These are phyloP conservation scores for Podilymbus podiceps DNA, from an alignment of 2,113 vertebrate species.

Conservation along the genomic window DNA sequence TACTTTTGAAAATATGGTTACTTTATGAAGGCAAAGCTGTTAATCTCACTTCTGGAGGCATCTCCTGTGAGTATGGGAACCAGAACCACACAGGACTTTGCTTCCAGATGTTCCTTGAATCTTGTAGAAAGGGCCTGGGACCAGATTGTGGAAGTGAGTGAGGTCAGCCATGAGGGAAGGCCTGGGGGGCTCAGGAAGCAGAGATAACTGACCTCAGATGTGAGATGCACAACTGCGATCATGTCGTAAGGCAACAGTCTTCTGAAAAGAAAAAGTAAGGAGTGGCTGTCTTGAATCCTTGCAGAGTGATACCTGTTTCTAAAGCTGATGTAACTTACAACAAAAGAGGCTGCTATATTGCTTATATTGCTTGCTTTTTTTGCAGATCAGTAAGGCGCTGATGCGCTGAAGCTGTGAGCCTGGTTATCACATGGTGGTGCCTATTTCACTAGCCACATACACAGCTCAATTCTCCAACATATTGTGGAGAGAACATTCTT, in stretches of 20 bases:
- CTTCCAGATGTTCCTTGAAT: slow-evolving; percentile 21
- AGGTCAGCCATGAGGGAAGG: slow-evolving; percentile 15
- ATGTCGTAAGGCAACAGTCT: background rate
- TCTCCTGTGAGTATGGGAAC: slow-evolving; percentile 16
- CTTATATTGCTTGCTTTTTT: background rate
- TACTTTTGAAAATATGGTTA: background rate
- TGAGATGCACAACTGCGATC: background rate
- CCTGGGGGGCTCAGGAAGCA: slow-evolving; percentile 19
- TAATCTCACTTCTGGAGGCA: background rate
- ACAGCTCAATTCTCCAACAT: background rate
- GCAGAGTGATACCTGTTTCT: background rate
- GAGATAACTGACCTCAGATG: slow-evolving; percentile 22
- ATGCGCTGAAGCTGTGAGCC: background rate
- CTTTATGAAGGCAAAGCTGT: background rate
- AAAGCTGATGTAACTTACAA: background rate
- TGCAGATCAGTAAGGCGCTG: background rate
- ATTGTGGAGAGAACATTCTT: background rate
- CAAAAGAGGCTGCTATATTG: background rate
- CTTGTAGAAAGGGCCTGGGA: background rate
- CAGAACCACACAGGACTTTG: background rate
- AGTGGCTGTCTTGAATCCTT: background rate
- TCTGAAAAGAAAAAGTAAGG: background rate
- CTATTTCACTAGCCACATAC: background rate
- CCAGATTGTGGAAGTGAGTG: background rate
- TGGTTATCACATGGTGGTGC: background rate